Conservation (phyloP, 2,888 invertebrate species). For the Hermaeophaga mercurialis region DNA sequence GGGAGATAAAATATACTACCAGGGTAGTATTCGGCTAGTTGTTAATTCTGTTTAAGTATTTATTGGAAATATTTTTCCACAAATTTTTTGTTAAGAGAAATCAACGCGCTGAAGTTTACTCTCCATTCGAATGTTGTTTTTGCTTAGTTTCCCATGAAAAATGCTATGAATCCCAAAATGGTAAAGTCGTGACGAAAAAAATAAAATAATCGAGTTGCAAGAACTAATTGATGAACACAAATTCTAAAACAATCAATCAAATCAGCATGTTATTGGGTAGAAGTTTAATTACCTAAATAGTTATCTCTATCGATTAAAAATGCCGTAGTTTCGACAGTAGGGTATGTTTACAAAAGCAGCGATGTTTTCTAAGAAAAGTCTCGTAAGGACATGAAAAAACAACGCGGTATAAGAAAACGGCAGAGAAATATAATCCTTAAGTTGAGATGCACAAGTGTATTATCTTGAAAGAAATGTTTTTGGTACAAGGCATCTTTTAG, state of each 20-base stretch:
- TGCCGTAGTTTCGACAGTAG: constrained; percentile 24
- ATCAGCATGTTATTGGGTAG: constrained; percentile 18
- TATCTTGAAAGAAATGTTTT: background rate
- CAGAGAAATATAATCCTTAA: constrained; percentile 11
- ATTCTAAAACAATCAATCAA: constrained; percentile 23
- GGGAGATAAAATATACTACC: too few species aligned
- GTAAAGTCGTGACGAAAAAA: background rate
- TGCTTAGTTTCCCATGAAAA: background rate
- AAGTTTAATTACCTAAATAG: constrained; percentile 28
- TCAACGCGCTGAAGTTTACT: too few species aligned
- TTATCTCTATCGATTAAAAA: constrained; percentile 25
- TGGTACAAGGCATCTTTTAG: background rate
- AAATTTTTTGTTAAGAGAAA: too few species aligned
- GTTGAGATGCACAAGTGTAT: background rate
- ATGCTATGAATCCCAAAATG: background rate
- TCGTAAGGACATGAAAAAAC: constrained; percentile 2
- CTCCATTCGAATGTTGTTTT: too few species aligned
- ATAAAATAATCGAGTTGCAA: constrained; percentile 5
- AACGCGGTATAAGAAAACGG: background rate
- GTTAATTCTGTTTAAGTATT: too few species aligned
- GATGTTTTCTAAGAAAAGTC: constrained; percentile 25
- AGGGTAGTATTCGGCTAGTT: too few species aligned
- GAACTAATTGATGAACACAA: constrained; percentile 11
- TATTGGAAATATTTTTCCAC: too few species aligned
- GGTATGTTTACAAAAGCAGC: constrained; percentile 28